Base-by-base conservation (phyloP, 2,113 vertebrate genomes). In the Mastomys coucha region DNA sequence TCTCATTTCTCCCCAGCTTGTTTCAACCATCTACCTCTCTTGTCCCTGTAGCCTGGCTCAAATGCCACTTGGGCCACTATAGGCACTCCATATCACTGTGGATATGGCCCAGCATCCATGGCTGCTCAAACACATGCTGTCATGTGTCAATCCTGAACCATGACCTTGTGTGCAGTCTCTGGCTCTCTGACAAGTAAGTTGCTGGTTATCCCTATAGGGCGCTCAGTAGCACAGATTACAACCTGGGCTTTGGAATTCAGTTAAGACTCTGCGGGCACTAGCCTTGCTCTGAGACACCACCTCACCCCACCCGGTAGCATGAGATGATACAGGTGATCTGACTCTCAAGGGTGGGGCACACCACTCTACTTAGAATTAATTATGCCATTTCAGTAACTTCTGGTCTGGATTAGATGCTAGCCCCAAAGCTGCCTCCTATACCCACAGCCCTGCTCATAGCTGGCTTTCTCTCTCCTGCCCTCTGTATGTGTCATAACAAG, bases 311-410 rank as follows among this genome's bases (percentile, higher is more conserved):
- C 11, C 80, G n/a, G 67, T 0, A 63, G 77, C 17, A 5, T 7
- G 36, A 77, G 39, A 26, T 2, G 42, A 2, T 0, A n/a, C 0
- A 0, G 5, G 14, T 26, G 78, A 42, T 8, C 20, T 67, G 72
- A 45, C 6, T 49, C 31, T 16, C 5, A 1, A 73, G 49, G 0
- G 1, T 51, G 6, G 1, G 49, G 33, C 81, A 19, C 28, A 24
- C 17, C 6, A 81, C 28, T 49, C 39, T 69, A 69, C 60, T 60
- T 1, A 69, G 90, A 90, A 51, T 1, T 28, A 73, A 56, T 2
- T 0, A n/a, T n/a, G 67, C 3, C 51, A 51, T 20, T 36, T 72
- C 7, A 3, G 1, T 58, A 16, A 36, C 58, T 58, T 67, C 76
- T 9, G 22, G 51, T 1, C 67, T 84, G 81, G 67, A n/a, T 24